Evolutionary conservation across 2,888 invertebrate species (phyloP).

Genomic region (Hemistola chrysoprasaria): DNA sequence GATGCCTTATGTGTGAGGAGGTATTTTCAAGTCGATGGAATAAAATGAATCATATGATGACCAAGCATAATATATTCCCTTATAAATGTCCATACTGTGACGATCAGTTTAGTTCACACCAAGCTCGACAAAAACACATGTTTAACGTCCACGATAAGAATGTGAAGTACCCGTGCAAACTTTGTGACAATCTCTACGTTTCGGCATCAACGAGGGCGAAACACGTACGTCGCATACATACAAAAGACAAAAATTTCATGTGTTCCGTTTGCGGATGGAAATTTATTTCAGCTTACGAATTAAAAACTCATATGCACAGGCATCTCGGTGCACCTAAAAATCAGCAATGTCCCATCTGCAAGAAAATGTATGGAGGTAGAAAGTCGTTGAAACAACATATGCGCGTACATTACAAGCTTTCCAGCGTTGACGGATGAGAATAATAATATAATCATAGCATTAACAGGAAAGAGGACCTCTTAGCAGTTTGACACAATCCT

Average conservation of each 20-base stretch:
- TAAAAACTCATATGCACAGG: conserved; percentile 58
- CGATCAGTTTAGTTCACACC: conserved; percentile 47
- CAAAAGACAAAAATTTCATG: conserved; percentile 51
- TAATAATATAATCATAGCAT: too few species aligned
- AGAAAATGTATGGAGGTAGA: conserved; percentile 59
- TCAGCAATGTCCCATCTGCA: conserved; percentile 69
- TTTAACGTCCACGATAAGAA: conserved; percentile 27
- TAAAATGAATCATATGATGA: conserved; percentile 49
- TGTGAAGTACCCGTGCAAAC: conserved; percentile 62
- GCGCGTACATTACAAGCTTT: conserved; percentile 68
- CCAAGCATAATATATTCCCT: conserved; percentile 46
- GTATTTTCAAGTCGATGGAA: conserved; percentile 46
- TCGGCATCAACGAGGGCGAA: conserved; percentile 51
- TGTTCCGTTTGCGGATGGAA: conserved; percentile 55
- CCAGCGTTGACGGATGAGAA: too few species aligned
- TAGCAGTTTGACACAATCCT: too few species aligned
- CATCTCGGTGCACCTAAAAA: conserved; percentile 54
- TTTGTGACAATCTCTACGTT: too few species aligned
- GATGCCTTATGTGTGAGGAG: conserved; percentile 57
- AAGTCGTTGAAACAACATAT: conserved; percentile 63
- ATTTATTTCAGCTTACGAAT: conserved; percentile 50
- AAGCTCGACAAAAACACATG: conserved; percentile 41
- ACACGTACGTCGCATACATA: conserved; percentile 63
- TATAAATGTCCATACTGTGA: conserved; percentile 34
- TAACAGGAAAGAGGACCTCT: too few species aligned